A percentile compares a stretch with the other conserved stretches of the same genome.
Evolutionary conservation across 2,888 invertebrate genomes (phyloP).

Genomic region (Folsomia manolachei): DNA sequence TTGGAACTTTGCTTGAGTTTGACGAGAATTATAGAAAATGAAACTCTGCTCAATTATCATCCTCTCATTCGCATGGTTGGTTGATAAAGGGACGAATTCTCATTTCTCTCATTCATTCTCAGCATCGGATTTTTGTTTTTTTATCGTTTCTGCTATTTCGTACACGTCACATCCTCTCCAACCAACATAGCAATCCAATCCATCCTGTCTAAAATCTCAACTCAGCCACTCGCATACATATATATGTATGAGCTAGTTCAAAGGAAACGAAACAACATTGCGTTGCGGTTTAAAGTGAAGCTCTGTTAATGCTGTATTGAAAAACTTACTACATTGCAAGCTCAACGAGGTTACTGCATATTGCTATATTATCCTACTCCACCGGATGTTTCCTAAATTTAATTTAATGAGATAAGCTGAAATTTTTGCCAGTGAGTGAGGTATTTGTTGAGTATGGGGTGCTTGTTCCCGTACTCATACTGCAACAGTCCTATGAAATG

Average conservation of each 20-base stretch:
- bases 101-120: not conserved
- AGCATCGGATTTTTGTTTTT: conserved; percentile 18
- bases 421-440: conserved; percentile 1
- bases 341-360: no score
- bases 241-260: not conserved
- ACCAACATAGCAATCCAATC: not conserved
- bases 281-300: no score
- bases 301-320: no score
- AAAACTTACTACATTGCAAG: no score
- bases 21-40: no score
- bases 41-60: no score
- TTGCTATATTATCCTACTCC: no score
- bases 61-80: no score
- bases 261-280: no score
- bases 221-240: not conserved
- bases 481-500: no score
- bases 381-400: conserved; percentile 3
- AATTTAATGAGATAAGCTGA: not conserved
- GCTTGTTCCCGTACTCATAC: not conserved
- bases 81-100: conserved; percentile 2
- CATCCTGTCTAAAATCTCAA: no score
- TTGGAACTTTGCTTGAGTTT: no score
- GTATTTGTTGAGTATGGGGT: not conserved
- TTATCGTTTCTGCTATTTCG: conserved; percentile 21
- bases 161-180: conserved; percentile 4